Base-by-base conservation (phyloP, 1,140 invertebrate species). In the Apocrypta bakeri region DNA sequence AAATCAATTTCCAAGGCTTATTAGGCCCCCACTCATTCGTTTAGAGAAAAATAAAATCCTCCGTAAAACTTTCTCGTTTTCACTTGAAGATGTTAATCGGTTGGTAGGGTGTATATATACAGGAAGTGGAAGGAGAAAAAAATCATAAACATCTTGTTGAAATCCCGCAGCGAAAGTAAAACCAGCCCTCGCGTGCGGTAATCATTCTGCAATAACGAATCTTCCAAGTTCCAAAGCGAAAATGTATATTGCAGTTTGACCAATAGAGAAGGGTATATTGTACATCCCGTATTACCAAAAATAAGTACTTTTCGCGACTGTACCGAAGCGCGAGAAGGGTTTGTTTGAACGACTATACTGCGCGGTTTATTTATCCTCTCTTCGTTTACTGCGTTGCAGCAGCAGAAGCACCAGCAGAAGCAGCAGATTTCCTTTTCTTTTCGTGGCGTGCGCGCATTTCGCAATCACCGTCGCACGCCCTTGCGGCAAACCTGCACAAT, bases 1-100 rank as follows among this genome's bases (percentile, higher is more conserved):
- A 76, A 76, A 76, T 76, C 73, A 76, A 76, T 76, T 63, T 24
- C 7, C 73, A 17, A 76, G 61, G 24, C 73, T 31, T 33, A 42
- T 76, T 76, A 63, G 24, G 14, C 42, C 9, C 33, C 9, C 33
- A 21, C 21, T 29, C 42, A 21, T 6, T 76, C 69, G 33, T 72
- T 72, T 42, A 2, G 21, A 42, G 33, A 1, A 68, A 78, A 78
- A 78, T 66, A 78, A 42, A 78, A 25, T 27, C 17, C 9, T 21
- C 14, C 27, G 25, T 75, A 66, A 66, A 66, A 66, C 25, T 66
- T n/a, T 56, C 48, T 56, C 48, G 3, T 6, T 56, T 56, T 56
- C 48, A 56, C 48, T 56, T 56, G 14, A 21, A 56, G 3, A 56
- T n/a, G 17, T 56, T 17, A 56, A 56, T 56, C 48, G 48, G 17